phyloP scores from a whole-genome alignment of 2,888 invertebrate species.

The Heliconius cydno region DNA sequence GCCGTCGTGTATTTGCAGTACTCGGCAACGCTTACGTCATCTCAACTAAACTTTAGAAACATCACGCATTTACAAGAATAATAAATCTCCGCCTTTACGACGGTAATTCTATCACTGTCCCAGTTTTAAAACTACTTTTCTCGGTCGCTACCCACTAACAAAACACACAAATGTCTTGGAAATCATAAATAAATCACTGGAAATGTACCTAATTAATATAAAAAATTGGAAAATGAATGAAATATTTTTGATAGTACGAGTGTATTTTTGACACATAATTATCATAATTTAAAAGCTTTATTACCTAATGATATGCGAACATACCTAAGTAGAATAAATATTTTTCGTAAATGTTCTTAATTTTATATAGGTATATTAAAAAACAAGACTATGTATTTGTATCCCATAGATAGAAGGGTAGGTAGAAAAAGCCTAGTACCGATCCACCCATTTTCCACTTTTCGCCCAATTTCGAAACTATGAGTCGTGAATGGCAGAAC shows the following conservation, averaged over 20 bases:
- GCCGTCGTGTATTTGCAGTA: constrained; percentile 17
- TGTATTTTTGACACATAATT: too few species aligned
- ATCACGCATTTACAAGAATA: constrained; percentile 57
- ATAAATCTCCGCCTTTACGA: constrained; percentile 59
- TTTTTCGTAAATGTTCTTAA: too few species aligned
- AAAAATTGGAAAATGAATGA: background rate
- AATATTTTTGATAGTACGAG: too few species aligned
- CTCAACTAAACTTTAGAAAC: constrained; percentile 29
- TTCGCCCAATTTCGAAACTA: background rate
- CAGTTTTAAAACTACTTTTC: constrained; percentile 51
- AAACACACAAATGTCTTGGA: constrained; percentile 20
- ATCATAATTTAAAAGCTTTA: too few species aligned
- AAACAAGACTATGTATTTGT: too few species aligned
- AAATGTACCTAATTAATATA: background rate
- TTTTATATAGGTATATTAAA: too few species aligned
- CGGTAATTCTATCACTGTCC: constrained; percentile 55
- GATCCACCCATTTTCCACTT: too few species aligned
- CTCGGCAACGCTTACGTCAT: constrained; percentile 25
- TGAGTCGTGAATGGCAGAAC: too few species aligned
- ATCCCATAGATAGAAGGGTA: too few species aligned
- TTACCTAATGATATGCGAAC: too few species aligned
- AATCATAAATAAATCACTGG: constrained; percentile 22
- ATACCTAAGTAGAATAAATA: too few species aligned
- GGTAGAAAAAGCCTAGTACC: too few species aligned
- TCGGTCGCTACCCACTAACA: constrained; percentile 24